Percentiles rank a stretch among this genome's conserved stretches.
Conservation (phyloP, 2,113 vertebrate species). For the Pogona vitticeps region DNA sequence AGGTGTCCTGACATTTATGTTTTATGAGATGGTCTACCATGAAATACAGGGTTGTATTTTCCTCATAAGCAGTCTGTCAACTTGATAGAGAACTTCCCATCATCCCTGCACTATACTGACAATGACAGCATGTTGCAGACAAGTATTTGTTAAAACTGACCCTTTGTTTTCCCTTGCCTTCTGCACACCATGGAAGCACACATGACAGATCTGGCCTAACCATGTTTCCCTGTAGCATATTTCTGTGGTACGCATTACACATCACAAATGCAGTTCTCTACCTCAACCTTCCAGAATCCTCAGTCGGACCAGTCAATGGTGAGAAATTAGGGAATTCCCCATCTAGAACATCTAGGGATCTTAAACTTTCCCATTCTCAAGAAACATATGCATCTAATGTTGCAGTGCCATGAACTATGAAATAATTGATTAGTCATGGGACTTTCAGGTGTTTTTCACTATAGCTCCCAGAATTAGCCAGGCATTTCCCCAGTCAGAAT, state of each 20-base stretch:
- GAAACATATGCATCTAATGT: too few relatives aligned
- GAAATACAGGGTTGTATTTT: background rate
- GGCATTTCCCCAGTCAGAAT: too few relatives aligned
- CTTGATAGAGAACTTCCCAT: conserved; percentile 7
- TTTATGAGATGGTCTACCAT: conserved; percentile 7
- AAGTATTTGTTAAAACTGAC: background rate
- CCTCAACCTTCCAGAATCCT: too few relatives aligned
- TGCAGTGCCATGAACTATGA: too few relatives aligned
- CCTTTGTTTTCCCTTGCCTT: background rate
- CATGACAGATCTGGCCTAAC: background rate
- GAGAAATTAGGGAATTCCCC: too few relatives aligned
- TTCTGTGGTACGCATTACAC: background rate
- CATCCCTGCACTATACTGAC: background rate
- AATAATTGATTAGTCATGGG: too few relatives aligned
- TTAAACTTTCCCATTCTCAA: too few relatives aligned
- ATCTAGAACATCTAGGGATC: too few relatives aligned
- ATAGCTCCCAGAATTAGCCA: too few relatives aligned
- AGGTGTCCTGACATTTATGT: background rate
- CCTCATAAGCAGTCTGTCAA: background rate
- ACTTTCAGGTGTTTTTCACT: too few relatives aligned
- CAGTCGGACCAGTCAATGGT: too few relatives aligned
- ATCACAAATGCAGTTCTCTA: too few relatives aligned
- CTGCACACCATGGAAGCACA: background rate
- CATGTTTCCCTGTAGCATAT: background rate
- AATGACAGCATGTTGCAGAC: background rate